Conservation (phyloP, 2,888 invertebrate species). For the Endotricha flammealis region DNA sequence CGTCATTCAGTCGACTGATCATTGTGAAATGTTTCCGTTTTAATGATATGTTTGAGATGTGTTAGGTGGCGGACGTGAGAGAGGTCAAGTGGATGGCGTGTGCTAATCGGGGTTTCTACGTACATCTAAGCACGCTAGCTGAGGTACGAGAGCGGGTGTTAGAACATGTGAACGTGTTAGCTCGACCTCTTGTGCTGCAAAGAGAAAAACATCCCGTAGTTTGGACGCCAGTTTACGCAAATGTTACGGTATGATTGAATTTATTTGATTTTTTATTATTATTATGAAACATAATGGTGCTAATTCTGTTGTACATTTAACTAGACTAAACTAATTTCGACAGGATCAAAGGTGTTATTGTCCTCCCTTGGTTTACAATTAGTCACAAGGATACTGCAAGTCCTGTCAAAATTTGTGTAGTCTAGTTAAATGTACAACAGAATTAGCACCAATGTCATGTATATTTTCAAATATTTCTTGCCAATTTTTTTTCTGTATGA, state of each 20-base stretch:
- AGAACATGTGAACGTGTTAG: constrained; percentile 98
- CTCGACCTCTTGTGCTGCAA: constrained; percentile 94
- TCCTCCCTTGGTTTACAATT: too few relatives aligned
- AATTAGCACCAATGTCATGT: too few relatives aligned
- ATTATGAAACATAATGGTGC: too few relatives aligned
- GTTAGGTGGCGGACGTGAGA: constrained; percentile 88
- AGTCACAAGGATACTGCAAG: too few relatives aligned
- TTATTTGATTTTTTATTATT: background rate
- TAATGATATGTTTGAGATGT: constrained; percentile 33
- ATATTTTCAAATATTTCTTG: too few relatives aligned
- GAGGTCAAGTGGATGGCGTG: constrained; percentile 99
- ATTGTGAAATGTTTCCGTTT: constrained; percentile 2
- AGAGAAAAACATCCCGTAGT: constrained; percentile 92
- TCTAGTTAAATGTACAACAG: too few relatives aligned
- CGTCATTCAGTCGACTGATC: constrained; percentile 5
- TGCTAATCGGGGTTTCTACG: constrained; percentile 96
- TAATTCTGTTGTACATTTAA: too few relatives aligned
- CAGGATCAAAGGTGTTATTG: too few relatives aligned
- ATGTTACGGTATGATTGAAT: constrained; percentile 83
- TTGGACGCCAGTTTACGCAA: constrained; percentile 98
- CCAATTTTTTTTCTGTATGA: too few relatives aligned
- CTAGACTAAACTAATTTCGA: too few relatives aligned
- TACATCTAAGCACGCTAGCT: constrained; percentile 96
- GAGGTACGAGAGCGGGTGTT: constrained; percentile 98
- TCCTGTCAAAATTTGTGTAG: too few relatives aligned